Evolutionary conservation across 2,113 vertebrate genomes (phyloP), one percentile per base, ranked within the genome.

Genomic region (Tyrannus savana): DNA sequence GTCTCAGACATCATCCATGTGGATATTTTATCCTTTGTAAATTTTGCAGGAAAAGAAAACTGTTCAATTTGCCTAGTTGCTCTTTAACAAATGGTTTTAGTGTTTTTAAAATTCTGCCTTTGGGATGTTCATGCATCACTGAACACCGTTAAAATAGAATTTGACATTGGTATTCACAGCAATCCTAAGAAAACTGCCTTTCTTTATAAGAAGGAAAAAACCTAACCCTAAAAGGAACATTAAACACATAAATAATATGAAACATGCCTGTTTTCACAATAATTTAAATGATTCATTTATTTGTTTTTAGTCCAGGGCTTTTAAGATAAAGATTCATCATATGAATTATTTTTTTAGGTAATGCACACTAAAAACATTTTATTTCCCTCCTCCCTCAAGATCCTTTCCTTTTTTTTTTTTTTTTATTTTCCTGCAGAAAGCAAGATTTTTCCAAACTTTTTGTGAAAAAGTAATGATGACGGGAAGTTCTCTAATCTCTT

Each of bases 401-500:
- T 75, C 52, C 0, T 0, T 79, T 77, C 41, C 23, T 39, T 80
- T 74, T 67, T 67, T 58, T 35, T 81, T 33, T 56, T 72, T 69
- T 94, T 66, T 87, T 62, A 62, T 58, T 41, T 41, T 6, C 3
- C 30, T 64, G 44, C 0, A 0, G 41, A 93, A 94, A 93, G 80
- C 18, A 82, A 33, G 37, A 33, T 90, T 94, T 96, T 96, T 96
- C 95, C 92, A 93, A 90, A 63, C 59, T 86, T 92, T 77, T 87
- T 0, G 4, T 81, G 90, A 71, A 52, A 90, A 93, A 96, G 90
- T 62, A 95, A 86, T 96, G 96, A 95, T 2, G 83, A 90, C 8
- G 3, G 90, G 90, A 96, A 96, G 92, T 94, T 90, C 95, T 96
- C 93, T 96, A 94, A 96, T 97, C 95, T 96, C 83, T 84, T 95